Percentiles rank a stretch among this genome's conserved stretches.
These are phyloP conservation scores for Heliconius aoede DNA, from an alignment of 2,888 invertebrate species.

Conservation along the genomic window DNA sequence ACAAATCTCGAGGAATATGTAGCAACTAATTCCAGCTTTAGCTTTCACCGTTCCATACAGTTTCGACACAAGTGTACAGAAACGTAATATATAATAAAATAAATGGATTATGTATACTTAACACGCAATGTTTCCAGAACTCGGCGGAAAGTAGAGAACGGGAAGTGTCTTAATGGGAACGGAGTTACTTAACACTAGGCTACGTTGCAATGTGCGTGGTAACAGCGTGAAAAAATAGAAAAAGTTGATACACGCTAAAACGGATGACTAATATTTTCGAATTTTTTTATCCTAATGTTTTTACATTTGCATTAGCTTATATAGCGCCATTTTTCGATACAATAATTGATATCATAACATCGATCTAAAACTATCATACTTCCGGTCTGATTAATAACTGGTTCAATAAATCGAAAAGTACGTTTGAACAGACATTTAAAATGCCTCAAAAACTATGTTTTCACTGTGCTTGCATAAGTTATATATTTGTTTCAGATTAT, in stretches of 20 bases:
- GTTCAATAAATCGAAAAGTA: not conserved
- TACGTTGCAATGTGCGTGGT: too few species aligned
- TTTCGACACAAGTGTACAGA: not conserved
- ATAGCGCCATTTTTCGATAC: not conserved
- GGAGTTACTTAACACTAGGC: too few species aligned
- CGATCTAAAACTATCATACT: not conserved
- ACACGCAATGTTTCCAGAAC: too few species aligned
- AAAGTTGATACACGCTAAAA: not conserved
- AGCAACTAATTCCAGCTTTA: not conserved
- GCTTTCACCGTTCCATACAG: slow-evolving; percentile 3
- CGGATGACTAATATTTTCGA: not conserved
- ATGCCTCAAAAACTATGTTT: not conserved
- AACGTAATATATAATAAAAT: not conserved
- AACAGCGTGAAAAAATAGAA: not conserved
- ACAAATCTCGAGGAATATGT: slow-evolving; percentile 5
- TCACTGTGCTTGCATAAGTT: not conserved
- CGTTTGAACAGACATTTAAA: not conserved
- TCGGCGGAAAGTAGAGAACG: too few species aligned
- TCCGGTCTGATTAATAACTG: not conserved
- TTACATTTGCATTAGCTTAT: not conserved
- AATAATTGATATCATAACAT: not conserved
- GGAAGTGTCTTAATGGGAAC: too few species aligned
- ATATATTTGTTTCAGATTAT: not conserved
- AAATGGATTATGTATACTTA: not conserved
- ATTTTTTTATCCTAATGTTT: not conserved